phyloP scores from a whole-genome alignment of 2,888 invertebrate genomes.

The Rhyacophila evoluta region DNA sequence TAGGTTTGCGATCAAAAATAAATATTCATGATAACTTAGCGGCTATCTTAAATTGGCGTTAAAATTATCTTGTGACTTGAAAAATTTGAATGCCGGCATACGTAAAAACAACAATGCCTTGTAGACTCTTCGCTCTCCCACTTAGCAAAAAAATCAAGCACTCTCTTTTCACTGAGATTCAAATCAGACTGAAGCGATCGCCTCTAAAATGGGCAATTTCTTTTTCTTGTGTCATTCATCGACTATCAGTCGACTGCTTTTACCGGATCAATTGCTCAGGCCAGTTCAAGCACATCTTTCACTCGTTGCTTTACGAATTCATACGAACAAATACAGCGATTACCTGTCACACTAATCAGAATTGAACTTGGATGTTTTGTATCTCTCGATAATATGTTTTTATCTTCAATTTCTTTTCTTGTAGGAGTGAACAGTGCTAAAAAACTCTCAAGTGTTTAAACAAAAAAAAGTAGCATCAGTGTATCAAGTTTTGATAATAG shows the following conservation, averaged over 20 bases:
- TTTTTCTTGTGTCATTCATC: conserved; percentile 14
- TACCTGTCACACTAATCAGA: neutral
- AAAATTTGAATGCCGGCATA: neutral
- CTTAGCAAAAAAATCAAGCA: neutral
- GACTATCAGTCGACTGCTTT: neutral
- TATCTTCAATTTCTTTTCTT: neutral
- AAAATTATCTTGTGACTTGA: neutral
- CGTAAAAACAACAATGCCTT: neutral
- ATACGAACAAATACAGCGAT: neutral
- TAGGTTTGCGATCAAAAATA: too few relatives aligned
- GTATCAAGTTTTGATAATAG: neutral
- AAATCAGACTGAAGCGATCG: neutral
- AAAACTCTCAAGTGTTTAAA: neutral
- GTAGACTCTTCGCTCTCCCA: neutral
- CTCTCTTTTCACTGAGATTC: conserved; percentile 7
- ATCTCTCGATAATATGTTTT: neutral
- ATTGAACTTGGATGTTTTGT: neutral
- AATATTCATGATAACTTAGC: too few relatives aligned
- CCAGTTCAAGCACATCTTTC: neutral
- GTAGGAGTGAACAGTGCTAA: conserved; percentile 9
- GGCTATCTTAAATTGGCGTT: too few relatives aligned
- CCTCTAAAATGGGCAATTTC: neutral
- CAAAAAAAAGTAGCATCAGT: neutral
- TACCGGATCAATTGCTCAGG: neutral
- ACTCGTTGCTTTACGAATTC: neutral